Percentiles rank a stretch among this genome's conserved stretches.
phyloP scores from a whole-genome alignment of 2,113 vertebrate genomes.

The Prochilodus magdalenae region DNA sequence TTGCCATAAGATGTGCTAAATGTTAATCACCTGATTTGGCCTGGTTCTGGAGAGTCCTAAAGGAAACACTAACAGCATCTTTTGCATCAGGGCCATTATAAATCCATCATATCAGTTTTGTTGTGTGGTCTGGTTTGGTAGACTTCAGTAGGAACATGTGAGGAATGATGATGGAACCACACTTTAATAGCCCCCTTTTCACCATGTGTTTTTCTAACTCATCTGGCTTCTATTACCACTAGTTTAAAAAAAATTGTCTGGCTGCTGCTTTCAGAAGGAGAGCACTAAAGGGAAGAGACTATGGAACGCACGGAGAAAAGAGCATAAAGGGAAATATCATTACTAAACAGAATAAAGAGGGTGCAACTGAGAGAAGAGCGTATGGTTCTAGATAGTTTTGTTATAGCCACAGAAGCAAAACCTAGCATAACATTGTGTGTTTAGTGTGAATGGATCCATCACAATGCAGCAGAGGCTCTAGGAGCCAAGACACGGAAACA shows the following conservation, averaged over 20 bases:
- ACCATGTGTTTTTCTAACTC: conserved; percentile 70
- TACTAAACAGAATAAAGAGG: not conserved
- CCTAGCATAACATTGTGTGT: too few relatives aligned
- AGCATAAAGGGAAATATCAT: not conserved
- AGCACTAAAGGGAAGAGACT: conserved; percentile 30
- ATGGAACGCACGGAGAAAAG: not conserved
- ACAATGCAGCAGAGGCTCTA: too few relatives aligned
- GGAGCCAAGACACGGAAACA: too few relatives aligned
- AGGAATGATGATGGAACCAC: conserved; percentile 63
- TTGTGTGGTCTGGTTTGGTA: conserved; percentile 61
- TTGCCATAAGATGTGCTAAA: too few relatives aligned
- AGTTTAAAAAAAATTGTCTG: conserved; percentile 27
- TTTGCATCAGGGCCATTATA: conserved; percentile 54
- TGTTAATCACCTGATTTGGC: not conserved
- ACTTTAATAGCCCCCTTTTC: conserved; percentile 66
- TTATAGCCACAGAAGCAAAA: too few relatives aligned
- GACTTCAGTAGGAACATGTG: conserved; percentile 67
- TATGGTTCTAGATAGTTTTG: not conserved
- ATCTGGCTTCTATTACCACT: conserved; percentile 75
- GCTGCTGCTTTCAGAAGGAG: conserved; percentile 66
- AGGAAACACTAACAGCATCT: conserved; percentile 10
- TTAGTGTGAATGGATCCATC: too few relatives aligned
- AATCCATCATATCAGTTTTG: conserved; percentile 65
- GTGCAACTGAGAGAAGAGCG: not conserved
- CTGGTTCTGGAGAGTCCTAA: not conserved